Evolutionary conservation across 2,888 invertebrate genomes (phyloP).

Genomic region (Saturnia japonica): DNA sequence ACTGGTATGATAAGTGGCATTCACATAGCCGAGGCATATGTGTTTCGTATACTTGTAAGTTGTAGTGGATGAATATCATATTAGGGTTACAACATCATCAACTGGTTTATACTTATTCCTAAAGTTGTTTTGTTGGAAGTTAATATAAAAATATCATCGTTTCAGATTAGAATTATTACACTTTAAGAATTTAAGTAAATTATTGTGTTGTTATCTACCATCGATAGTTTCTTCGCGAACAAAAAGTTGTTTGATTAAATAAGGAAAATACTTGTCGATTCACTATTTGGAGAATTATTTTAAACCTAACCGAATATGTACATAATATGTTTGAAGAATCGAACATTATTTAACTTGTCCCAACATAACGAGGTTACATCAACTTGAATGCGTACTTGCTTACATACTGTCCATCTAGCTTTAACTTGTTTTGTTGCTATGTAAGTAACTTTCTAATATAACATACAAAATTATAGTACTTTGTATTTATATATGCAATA

Average conservation of each 20-base stretch:
- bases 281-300: conserved; percentile 27
- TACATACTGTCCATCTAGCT: conserved; percentile 64
- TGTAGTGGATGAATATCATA: conserved; percentile 51
- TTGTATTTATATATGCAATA: conserved; percentile 18
- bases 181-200: neutral
- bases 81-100: conserved; percentile 60
- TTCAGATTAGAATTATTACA: conserved; percentile 6
- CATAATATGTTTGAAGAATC: conserved; percentile 51
- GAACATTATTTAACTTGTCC: conserved; percentile 60
- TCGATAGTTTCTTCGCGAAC: conserved; percentile 14
- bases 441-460: conserved; percentile 77
- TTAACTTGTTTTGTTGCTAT: conserved; percentile 74
- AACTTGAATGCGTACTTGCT: conserved; percentile 65
- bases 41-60: conserved; percentile 38
- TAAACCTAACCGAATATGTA: conserved; percentile 39
- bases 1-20: conserved; percentile 54
- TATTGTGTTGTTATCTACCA: conserved; percentile 19
- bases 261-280: conserved; percentile 34
- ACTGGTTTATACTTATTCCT: conserved; percentile 53
- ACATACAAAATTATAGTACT: conserved; percentile 44
- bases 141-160: conserved; percentile 9
- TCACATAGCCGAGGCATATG: conserved; percentile 48
- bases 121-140: conserved; percentile 3
- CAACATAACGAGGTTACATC: conserved; percentile 71
- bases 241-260: conserved; percentile 22